Evolutionary conservation across 2,797 vertebrate genomes (phyloP).

Genomic region (Sebastes melanostomus): DNA sequence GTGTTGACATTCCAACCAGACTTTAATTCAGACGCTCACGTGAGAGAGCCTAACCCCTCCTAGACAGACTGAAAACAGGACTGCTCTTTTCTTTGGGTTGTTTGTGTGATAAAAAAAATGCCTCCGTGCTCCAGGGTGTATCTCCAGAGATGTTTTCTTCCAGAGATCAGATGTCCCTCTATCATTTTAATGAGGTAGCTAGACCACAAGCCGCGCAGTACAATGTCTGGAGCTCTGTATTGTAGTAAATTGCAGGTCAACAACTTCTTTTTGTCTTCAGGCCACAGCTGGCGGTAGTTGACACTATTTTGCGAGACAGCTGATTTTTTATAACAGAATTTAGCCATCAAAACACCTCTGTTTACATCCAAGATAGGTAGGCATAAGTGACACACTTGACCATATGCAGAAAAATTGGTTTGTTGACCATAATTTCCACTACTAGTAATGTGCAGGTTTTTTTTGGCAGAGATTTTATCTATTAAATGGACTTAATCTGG

Average conservation of each 20-base stretch:
- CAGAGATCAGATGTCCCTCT: not conserved
- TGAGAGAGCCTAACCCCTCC: slow-evolving; percentile 8
- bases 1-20: slow-evolving; percentile 9
- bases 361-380: not conserved
- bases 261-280: not conserved
- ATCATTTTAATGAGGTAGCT: slow-evolving; percentile 3
- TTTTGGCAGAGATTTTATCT: not conserved
- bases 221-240: not conserved
- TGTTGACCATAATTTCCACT: slow-evolving; percentile 2
- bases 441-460: not conserved
- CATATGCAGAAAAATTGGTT: not conserved
- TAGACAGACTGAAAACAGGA: slow-evolving; percentile 13
- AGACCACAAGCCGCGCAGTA: not conserved
- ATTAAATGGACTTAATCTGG: slow-evolving; percentile 12
- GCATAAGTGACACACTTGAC: not conserved
- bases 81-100: not conserved
- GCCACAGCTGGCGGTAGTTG: not conserved
- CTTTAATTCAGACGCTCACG: slow-evolving; percentile 22
- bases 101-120: slow-evolving; percentile 16
- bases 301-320: not conserved
- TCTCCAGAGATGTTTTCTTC: slow-evolving; percentile 3
- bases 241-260: not conserved
- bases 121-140: not conserved
- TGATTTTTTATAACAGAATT: not conserved
- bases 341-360: not conserved